Percentiles rank a stretch among this genome's conserved stretches.
phyloP scores from a whole-genome alignment of 2,797 vertebrate genomes.

The Rhadinocentrus ornatus region DNA sequence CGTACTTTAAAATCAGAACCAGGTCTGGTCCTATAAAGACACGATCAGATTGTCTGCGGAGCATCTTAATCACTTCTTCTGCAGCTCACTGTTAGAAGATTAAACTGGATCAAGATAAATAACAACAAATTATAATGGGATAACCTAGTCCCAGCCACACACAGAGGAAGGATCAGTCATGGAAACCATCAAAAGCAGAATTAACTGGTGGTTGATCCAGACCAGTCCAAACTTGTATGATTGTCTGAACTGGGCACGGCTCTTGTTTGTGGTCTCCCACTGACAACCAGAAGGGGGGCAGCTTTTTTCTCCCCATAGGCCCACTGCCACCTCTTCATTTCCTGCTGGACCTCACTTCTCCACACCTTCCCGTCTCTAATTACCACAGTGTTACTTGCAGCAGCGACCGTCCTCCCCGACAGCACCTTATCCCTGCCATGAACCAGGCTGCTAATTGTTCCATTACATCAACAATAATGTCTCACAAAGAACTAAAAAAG shows the following conservation, averaged over 20 bases:
- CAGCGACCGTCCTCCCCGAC: slow-evolving; percentile 61
- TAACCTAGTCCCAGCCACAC: neutral
- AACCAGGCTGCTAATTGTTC: slow-evolving; percentile 86
- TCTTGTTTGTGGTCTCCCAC: slow-evolving; percentile 93
- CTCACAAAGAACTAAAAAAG: slow-evolving; percentile 77
- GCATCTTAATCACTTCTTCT: neutral
- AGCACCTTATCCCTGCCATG: slow-evolving; percentile 78
- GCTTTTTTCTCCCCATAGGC: slow-evolving; percentile 86
- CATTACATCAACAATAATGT: slow-evolving; percentile 86
- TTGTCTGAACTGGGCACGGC: slow-evolving; percentile 91
- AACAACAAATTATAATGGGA: slow-evolving; percentile 12
- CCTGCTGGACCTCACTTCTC: slow-evolving; percentile 90
- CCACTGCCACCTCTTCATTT: slow-evolving; percentile 89
- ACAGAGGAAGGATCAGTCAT: slow-evolving; percentile 79
- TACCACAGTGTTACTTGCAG: slow-evolving; percentile 78
- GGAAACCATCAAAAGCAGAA: slow-evolving; percentile 88
- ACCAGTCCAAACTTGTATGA: slow-evolving; percentile 94
- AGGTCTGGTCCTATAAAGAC: slow-evolving; percentile 25
- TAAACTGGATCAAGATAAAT: slow-evolving; percentile 19
- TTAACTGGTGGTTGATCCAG: slow-evolving; percentile 89
- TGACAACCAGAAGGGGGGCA: slow-evolving; percentile 80
- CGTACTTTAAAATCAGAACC: slow-evolving; percentile 26
- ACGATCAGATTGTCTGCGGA: neutral
- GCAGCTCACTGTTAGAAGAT: neutral
- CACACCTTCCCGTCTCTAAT: slow-evolving; percentile 91